Evolutionary conservation across 2,113 vertebrate genomes (phyloP).

Genomic region (Actenoides hombroni): DNA sequence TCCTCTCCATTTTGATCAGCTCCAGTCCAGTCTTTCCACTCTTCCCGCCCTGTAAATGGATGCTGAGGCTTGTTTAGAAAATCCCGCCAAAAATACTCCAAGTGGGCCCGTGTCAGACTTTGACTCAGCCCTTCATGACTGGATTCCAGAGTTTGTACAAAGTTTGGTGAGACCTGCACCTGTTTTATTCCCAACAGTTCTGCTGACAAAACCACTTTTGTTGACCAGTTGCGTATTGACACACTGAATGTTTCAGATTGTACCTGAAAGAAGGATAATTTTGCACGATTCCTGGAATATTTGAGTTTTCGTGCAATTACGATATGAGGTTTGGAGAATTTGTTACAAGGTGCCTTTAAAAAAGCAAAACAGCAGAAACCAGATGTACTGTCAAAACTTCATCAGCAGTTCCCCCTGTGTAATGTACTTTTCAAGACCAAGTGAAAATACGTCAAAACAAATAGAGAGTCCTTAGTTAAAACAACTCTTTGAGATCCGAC

Average conservation of each 20-base stretch:
- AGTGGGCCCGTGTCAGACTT: neutral
- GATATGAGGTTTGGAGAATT: neutral
- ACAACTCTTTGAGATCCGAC: neutral
- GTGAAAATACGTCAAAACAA: slow-evolving; percentile 44
- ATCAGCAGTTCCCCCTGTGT: neutral
- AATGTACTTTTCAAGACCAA: neutral
- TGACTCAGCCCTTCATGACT: neutral
- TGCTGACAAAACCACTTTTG: neutral
- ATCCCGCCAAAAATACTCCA: neutral
- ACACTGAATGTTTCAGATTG: neutral
- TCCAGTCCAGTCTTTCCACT: neutral
- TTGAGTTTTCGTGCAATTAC: neutral
- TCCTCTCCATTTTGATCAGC: neutral
- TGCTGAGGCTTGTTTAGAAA: neutral
- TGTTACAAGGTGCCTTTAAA: neutral
- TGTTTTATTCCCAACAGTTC: neutral
- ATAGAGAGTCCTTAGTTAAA: slow-evolving; percentile 12
- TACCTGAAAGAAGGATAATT: neutral
- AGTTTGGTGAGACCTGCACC: neutral
- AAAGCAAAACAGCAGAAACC: neutral
- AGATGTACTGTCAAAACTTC: slow-evolving; percentile 12
- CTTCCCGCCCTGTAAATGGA: neutral
- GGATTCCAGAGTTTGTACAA: neutral
- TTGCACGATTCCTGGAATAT: neutral
- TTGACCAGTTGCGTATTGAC: neutral